A percentile compares a stretch with the other conserved stretches of the same genome.
phyloP scores from a whole-genome alignment of 2,888 invertebrate species.

The Hydrotaea diabolus region DNA sequence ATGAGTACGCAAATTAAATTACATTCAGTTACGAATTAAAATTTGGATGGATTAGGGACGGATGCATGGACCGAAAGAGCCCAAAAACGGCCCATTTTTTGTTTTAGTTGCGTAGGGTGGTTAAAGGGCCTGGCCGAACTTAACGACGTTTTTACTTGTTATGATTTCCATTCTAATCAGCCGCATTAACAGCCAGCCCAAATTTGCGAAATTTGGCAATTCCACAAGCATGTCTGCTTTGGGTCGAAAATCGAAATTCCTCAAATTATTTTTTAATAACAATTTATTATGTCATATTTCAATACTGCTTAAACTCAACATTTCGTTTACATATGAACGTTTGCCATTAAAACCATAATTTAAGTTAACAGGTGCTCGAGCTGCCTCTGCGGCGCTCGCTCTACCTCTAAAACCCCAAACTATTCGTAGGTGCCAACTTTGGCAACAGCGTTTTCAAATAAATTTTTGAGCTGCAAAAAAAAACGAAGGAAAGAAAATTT shows the following conservation, averaged over 20 bases:
- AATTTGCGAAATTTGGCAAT: background rate
- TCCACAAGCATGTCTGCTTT: background rate
- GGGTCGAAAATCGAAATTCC: too few relatives aligned
- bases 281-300: constrained; percentile 58
- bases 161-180: too few relatives aligned
- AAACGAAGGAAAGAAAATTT: background rate
- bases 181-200: too few relatives aligned
- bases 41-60: too few relatives aligned
- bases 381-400: background rate
- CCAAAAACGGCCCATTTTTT: too few relatives aligned
- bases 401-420: constrained; percentile 20
- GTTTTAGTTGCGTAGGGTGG: too few relatives aligned
- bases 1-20: too few relatives aligned
- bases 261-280: constrained; percentile 35
- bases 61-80: too few relatives aligned
- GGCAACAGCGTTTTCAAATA: constrained; percentile 48
- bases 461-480: background rate
- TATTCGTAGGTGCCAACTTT: constrained; percentile 61
- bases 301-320: background rate
- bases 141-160: too few relatives aligned
- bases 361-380: constrained; percentile 65
- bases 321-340: background rate
- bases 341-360: constrained; percentile 56
- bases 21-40: too few relatives aligned
- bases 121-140: too few relatives aligned